Percentiles rank a stretch among this genome's conserved stretches.
phyloP scores from a whole-genome alignment of 2,888 invertebrate genomes.

The Leucophora obtusa region DNA sequence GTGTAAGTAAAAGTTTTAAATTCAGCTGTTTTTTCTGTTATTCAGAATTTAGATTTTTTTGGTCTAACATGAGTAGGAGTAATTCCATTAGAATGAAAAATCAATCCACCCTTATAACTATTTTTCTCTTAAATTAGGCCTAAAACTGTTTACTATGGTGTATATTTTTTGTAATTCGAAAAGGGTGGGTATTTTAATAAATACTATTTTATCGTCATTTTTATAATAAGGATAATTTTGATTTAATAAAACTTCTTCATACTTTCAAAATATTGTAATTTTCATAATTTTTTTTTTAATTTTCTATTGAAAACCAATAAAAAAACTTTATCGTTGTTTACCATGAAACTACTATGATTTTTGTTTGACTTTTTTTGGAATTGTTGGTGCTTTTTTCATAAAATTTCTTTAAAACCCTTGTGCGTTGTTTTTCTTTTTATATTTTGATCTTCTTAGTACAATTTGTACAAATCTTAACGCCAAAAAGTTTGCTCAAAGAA shows the following conservation, averaged over 20 bases:
- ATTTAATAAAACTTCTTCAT: not conserved
- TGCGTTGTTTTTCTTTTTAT: not conserved
- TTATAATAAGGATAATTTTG: conserved; percentile 6
- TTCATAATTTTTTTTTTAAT: not conserved
- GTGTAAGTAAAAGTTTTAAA: too few relatives aligned
- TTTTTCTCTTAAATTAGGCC: not conserved
- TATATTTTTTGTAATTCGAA: not conserved
- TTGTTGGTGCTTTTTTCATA: not conserved
- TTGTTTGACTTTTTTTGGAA: conserved; percentile 17
- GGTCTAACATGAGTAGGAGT: too few relatives aligned
- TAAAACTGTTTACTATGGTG: not conserved
- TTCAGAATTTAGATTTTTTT: too few relatives aligned
- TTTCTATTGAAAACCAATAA: not conserved
- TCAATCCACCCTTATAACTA: too few relatives aligned
- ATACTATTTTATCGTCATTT: not conserved
- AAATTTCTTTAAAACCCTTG: not conserved
- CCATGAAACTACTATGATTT: conserved; percentile 30
- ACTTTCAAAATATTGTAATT: not conserved
- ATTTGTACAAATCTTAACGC: not conserved
- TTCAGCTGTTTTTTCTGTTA: too few relatives aligned
- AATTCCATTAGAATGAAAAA: too few relatives aligned
- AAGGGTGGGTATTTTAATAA: not conserved
- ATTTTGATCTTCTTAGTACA: not conserved
- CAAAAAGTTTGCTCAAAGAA: conserved; percentile 14
- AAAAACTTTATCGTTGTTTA: conserved; percentile 26